Evolutionary conservation across 2,797 vertebrate genomes (phyloP).

Genomic region (Miichthys miiuy): DNA sequence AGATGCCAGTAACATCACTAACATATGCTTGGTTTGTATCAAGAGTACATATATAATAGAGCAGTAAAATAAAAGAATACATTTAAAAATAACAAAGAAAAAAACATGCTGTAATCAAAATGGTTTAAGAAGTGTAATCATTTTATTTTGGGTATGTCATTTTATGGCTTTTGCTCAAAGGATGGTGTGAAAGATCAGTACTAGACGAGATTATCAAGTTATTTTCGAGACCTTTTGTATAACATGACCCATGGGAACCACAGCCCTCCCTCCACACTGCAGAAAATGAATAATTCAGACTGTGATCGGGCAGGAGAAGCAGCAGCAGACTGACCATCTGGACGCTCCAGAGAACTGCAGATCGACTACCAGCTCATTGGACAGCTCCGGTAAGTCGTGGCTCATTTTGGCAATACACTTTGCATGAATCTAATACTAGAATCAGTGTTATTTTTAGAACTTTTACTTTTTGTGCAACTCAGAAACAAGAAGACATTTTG

Average conservation of each 20-base stretch:
- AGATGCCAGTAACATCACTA: background rate
- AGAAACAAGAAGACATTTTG: background rate
- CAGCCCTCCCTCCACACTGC: background rate
- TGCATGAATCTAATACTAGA: background rate
- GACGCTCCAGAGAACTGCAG: background rate
- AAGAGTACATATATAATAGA: too few relatives aligned
- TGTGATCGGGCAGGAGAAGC: slow-evolving; percentile 1
- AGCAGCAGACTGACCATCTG: slow-evolving; percentile 53
- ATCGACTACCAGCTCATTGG: background rate
- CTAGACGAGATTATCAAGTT: background rate
- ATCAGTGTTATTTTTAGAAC: background rate
- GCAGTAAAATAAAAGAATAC: too few relatives aligned
- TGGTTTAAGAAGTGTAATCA: too few relatives aligned
- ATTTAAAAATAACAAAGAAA: too few relatives aligned
- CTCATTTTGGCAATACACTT: background rate
- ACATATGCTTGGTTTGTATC: background rate
- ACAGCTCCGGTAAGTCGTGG: background rate
- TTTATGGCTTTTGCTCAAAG: background rate
- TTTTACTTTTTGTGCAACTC: background rate
- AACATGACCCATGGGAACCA: slow-evolving; percentile 6
- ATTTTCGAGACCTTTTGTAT: slow-evolving; percentile 10
- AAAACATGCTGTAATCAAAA: background rate
- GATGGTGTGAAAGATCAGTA: background rate
- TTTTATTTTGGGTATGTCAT: background rate
- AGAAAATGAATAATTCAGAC: slow-evolving; percentile 55